Base-by-base conservation (phyloP, 23 tunicate species). In the Trididemnum nubilum region DNA sequence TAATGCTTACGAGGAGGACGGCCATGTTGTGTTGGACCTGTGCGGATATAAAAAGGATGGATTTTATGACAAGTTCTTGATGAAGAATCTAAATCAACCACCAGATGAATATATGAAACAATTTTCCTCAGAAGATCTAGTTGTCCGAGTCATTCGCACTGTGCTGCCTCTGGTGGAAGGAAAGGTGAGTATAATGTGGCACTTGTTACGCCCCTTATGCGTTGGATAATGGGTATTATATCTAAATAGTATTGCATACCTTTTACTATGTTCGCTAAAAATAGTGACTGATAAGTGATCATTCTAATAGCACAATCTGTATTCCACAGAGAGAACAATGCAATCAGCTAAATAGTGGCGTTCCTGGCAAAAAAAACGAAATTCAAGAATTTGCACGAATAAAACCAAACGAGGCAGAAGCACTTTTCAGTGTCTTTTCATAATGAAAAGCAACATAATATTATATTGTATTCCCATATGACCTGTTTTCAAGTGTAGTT, bases 1-100 rank as follows among this genome's bases (percentile, higher is more conserved):
- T 15, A 92, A 92, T 52, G 92, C 97, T 23, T 92, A 86, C 74
- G 97, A 92, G 61, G 85, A 92, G 24, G 97, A 85, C 32, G 83
- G 65, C 44, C 88, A 92, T 61, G 78, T 92, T 23, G 85, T 92
- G 44, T 28, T 92, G 35, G 97, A 92, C 33, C 7, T 86, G 80
- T 87, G 94, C 57, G 65, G 73, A 33, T 88, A 85, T 76, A 72
- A 85, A 7, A 66, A 81, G 33, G 40, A 85, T 31, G 90, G 83
- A 22, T 94, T 84, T 61, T 86, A 88, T 73, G 82, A 88, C 35
- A 94, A 88, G 52, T 94, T 64, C 40, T 38, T 52, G 39, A 88
- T 88, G 87, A 51, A 85, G 33, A 86, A 94, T 35, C 69, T 94
- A 44, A 40, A 66, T 12, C 37, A 70, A 58, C 31, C 73, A 25